Percentiles rank a stretch among this genome's conserved stretches.
Conservation (phyloP, 2,113 vertebrate genomes). For the Channa argus region DNA sequence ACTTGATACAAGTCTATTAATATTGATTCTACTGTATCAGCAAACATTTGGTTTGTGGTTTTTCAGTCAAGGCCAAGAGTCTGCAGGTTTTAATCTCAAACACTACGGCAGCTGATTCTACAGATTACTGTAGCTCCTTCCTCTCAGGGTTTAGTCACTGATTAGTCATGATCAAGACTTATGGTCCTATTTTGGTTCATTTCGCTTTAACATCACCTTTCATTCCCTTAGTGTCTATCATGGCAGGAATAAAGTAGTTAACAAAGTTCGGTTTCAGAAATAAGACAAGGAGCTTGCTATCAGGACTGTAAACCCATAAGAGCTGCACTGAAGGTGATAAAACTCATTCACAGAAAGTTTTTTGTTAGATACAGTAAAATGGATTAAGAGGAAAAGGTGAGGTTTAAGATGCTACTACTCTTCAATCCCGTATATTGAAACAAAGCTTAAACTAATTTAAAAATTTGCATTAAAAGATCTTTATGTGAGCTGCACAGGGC, state of each 20-base stretch:
- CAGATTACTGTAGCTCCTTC: constrained; percentile 32
- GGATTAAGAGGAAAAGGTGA: no score
- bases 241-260: not conserved
- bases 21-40: constrained; percentile 31
- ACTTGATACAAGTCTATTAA: constrained; percentile 7
- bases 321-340: not conserved
- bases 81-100: constrained; percentile 33
- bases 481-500: no score
- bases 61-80: constrained; percentile 7
- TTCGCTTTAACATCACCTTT: not conserved
- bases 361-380: no score
- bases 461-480: no score
- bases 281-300: not conserved
- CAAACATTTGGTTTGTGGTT: constrained; percentile 23
- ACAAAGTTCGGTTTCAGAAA: not conserved
- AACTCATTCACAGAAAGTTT: no score
- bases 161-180: constrained; percentile 26
- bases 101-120: constrained; percentile 20
- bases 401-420: no score
- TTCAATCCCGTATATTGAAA: no score
- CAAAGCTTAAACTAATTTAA: no score
- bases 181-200: not conserved
- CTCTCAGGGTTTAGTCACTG: constrained; percentile 18
- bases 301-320: not conserved
- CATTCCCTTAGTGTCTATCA: not conserved